phyloP scores from a whole-genome alignment of 1,140 invertebrate genomes.

The Drosophila nigromelanica region DNA sequence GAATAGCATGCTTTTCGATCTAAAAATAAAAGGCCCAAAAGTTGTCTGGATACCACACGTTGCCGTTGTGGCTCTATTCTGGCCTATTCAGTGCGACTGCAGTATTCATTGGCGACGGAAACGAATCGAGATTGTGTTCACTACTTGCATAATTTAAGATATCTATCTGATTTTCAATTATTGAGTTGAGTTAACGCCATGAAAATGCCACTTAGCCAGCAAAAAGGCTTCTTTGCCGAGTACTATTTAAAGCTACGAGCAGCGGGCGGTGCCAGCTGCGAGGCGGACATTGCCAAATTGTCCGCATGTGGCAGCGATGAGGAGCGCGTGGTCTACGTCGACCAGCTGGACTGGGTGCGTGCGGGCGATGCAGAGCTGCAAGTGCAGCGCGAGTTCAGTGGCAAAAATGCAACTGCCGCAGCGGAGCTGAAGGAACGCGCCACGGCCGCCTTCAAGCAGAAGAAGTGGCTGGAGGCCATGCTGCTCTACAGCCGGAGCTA shows the following conservation, averaged over 20 bases:
- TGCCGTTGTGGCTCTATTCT: conserved; percentile 32
- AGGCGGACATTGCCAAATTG: conserved; percentile 60
- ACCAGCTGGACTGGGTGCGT: conserved; percentile 64
- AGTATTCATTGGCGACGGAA: conserved; percentile 52
- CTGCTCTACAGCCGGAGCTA: conserved; percentile 90
- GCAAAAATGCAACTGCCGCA: conserved; percentile 88
- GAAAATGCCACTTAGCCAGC: conserved; percentile 73
- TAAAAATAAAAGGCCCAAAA: conserved; percentile 65
- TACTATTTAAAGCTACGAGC: conserved; percentile 75
- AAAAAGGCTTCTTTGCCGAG: conserved; percentile 74
- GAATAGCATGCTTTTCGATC: conserved; percentile 36
- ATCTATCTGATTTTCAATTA: conserved; percentile 17
- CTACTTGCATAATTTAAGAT: conserved; percentile 64
- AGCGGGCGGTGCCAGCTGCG: conserved; percentile 47
- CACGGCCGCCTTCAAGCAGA: conserved; percentile 91
- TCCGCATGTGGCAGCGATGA: conserved; percentile 64
- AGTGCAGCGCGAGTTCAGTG: conserved; percentile 73
- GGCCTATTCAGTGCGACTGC: conserved; percentile 59
- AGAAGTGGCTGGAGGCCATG: conserved; percentile 90
- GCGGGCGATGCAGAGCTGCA: conserved; percentile 63
- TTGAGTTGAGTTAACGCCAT: conserved; percentile 33
- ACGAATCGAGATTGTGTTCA: conserved; percentile 3
- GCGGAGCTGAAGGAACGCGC: conserved; percentile 89
- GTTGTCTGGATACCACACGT: conserved; percentile 63
- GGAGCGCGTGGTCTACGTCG: conserved; percentile 77